A percentile compares a stretch with the other conserved stretches of the same genome.
These are phyloP conservation scores for Bradysia coprophila DNA, from an alignment of 1,140 invertebrate genomes.

Conservation along the genomic window DNA sequence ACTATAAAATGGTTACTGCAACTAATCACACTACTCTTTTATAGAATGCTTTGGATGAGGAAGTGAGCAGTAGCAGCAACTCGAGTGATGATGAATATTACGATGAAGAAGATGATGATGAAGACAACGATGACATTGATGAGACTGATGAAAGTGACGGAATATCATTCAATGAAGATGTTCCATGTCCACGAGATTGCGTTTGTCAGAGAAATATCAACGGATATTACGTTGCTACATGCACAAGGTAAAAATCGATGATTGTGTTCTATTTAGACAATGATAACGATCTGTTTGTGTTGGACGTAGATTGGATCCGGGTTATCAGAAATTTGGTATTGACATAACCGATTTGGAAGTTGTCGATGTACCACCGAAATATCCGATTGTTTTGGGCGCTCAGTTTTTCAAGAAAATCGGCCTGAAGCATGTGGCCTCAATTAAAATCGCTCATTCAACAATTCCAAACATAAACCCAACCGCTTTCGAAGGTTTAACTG, in stretches of 20 bases:
- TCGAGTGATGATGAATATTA: too few relatives aligned
- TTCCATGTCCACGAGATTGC: constrained; percentile 21
- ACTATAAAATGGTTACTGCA: too few relatives aligned
- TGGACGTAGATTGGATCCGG: constrained; percentile 27
- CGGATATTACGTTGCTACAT: constrained; percentile 21
- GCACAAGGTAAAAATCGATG: constrained; percentile 11
- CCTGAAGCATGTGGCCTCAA: constrained; percentile 31
- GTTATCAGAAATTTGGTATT: constrained; percentile 35
- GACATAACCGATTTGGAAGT: constrained; percentile 36
- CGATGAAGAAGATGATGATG: too few relatives aligned
- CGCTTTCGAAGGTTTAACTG: constrained; percentile 41
- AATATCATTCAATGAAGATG: constrained; percentile 15
- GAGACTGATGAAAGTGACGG: constrained; percentile 13
- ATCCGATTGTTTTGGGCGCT: constrained; percentile 29
- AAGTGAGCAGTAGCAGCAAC: too few relatives aligned
- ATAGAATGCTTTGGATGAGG: too few relatives aligned
- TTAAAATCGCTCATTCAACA: constrained; percentile 36
- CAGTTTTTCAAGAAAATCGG: constrained; percentile 34
- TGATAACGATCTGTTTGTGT: background rate
- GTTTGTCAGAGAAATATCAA: constrained; percentile 17
- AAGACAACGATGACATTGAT: constrained; percentile 8
- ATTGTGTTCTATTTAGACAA: background rate
- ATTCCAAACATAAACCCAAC: constrained; percentile 30
- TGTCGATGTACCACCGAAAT: constrained; percentile 30
- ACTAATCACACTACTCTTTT: too few relatives aligned